Conservation (phyloP, 2,797 vertebrate species). For the Discoglossus pictus region DNA sequence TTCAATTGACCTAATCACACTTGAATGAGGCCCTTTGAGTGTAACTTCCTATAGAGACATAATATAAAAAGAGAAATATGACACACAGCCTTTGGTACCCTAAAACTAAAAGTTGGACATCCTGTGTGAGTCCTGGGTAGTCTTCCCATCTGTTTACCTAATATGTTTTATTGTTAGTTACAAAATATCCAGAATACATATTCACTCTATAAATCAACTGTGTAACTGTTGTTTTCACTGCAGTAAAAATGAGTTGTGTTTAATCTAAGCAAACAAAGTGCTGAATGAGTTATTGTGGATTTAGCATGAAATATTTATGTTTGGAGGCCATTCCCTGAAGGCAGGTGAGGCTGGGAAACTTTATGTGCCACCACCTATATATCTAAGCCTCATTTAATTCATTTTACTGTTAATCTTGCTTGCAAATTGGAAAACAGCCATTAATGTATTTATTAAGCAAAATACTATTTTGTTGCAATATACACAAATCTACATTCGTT, state of each 20-base stretch:
- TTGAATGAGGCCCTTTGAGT: no score
- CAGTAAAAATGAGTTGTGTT: slow-evolving; percentile 7
- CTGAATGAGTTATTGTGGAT: slow-evolving; percentile 14
- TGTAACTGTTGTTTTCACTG: slow-evolving; percentile 18
- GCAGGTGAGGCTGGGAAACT: slow-evolving; percentile 6
- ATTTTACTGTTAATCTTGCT: background rate
- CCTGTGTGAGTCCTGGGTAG: background rate
- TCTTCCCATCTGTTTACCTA: background rate
- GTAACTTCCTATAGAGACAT: no score
- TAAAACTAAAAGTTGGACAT: slow-evolving; percentile 8
- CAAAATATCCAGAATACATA: background rate
- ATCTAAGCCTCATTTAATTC: background rate
- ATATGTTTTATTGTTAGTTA: slow-evolving; percentile 9
- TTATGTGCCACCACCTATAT: background rate
- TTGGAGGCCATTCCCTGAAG: background rate
- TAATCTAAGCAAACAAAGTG: background rate
- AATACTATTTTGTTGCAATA: no score
- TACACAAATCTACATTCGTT: background rate
- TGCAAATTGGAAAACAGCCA: background rate
- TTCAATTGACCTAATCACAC: no score
- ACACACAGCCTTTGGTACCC: no score
- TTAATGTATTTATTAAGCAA: no score
- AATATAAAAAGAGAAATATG: no score
- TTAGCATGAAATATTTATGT: slow-evolving; percentile 9
- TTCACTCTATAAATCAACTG: no score